A percentile compares a stretch with the other conserved stretches of the same genome.
These are phyloP conservation scores for Neodiprion lecontei DNA, from an alignment of 1,140 invertebrate genomes.

Conservation along the genomic window DNA sequence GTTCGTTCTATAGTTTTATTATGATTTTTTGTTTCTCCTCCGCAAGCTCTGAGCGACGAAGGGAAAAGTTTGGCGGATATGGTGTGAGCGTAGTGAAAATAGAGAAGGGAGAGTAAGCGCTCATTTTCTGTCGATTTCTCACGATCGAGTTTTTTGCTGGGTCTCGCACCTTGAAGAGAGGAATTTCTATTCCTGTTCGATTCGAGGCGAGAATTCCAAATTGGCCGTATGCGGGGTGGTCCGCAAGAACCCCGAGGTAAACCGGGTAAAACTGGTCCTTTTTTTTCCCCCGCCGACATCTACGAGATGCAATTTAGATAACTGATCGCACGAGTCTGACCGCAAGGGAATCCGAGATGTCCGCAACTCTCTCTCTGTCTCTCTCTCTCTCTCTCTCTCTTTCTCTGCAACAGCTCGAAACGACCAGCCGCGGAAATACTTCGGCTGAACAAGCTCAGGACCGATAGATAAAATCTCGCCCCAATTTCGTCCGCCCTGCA, in stretches of 20 bases:
- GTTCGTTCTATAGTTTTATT: too few species aligned
- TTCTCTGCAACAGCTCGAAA: too few species aligned
- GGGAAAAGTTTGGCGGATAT: too few species aligned
- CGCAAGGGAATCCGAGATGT: not conserved
- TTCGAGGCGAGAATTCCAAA: not conserved
- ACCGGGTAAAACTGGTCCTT: too few species aligned
- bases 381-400: too few species aligned
- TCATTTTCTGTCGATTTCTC: too few species aligned
- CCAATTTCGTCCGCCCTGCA: not conserved
- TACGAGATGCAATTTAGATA: conserved; percentile 2
- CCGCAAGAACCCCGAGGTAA: not conserved
- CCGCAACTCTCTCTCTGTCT: not conserved
- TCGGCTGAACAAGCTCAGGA: not conserved
- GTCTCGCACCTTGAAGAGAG: not conserved
- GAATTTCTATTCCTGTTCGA: not conserved
- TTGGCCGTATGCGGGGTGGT: not conserved
- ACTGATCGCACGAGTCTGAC: not conserved
- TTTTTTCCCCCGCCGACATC: not conserved
- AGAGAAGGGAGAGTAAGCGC: too few species aligned
- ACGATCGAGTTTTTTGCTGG: too few species aligned
- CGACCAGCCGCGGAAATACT: too few species aligned
- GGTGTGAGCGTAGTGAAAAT: too few species aligned
- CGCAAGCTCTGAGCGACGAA: too few species aligned
- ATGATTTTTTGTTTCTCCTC: too few species aligned
- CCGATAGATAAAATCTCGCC: not conserved